These are phyloP conservation scores for Hystrix brachyura DNA, from an alignment of 2,113 vertebrate genomes.

Conservation along the genomic window DNA sequence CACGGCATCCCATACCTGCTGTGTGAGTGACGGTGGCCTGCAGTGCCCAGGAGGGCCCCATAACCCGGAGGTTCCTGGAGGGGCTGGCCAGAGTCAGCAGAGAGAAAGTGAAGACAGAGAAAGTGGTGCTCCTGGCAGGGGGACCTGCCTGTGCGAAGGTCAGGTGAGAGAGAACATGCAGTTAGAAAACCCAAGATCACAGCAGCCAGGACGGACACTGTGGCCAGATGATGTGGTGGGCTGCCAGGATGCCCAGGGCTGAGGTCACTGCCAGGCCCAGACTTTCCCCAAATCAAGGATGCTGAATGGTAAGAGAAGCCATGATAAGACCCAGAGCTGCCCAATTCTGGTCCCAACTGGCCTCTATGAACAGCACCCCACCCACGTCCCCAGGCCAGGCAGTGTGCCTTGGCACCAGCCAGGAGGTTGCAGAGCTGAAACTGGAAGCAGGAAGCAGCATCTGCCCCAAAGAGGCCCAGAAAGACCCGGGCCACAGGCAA, in stretches of 20 bases:
- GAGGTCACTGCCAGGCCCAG: background rate
- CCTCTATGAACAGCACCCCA: background rate
- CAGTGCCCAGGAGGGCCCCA: too few relatives aligned
- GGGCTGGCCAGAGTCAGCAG: background rate
- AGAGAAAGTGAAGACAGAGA: background rate
- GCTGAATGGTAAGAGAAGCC: background rate
- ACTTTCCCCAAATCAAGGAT: background rate
- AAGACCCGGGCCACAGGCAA: background rate
- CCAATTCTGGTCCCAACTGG: background rate
- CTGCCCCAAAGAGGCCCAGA: background rate
- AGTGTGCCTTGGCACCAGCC: background rate
- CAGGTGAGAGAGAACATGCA: background rate
- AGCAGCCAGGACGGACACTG: background rate
- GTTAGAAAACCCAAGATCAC: background rate
- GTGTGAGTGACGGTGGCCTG: background rate
- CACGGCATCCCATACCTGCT: background rate
- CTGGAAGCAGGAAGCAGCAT: background rate
- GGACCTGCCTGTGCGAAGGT: background rate
- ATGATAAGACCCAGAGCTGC: background rate
- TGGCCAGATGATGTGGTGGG: background rate
- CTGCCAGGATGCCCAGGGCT: background rate
- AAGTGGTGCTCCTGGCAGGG: background rate
- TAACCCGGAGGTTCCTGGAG: background rate
- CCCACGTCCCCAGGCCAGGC: background rate
- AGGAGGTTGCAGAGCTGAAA: background rate